Base-by-base conservation (phyloP, 2,888 invertebrate genomes). In the Scaptomyza caliginosa region DNA sequence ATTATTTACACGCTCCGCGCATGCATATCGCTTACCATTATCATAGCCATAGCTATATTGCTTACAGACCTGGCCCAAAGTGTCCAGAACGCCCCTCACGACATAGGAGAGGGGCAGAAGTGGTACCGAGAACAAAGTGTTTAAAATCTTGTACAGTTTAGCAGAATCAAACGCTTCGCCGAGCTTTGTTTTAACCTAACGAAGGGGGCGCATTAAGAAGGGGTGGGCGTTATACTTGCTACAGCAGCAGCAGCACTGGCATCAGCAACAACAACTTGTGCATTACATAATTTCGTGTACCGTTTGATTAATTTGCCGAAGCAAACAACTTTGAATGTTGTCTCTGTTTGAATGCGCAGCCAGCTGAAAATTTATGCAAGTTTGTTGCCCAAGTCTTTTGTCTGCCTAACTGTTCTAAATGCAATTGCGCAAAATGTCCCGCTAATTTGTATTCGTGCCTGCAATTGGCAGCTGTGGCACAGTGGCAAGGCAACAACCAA, bases 1-100 rank as follows among this genome's bases (percentile, higher is more conserved):
- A 82, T 82, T 82, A 77, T 83, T 82, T 82, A 83, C 81, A 82
- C 67, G 77, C 81, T 80, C 63, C 56, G 81, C 74, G 74, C 81
- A 74, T 78, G 81, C 83, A 82, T 83, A 82, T 82, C 81, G 77
- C 69, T 82, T 82, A 78, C 81, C 68, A 79, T 77, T 82, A 66
- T 74, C 62, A 62, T 46, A 13, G 60, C 34, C 36, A 49, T 30
- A 67, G 48, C 54, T 38, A 30, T 17, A 49, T 26, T 16, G 42
- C 45, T 34, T 32, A 19, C 45, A 64, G 60, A 73, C 73, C 65
- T 72, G 72, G 73, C 72, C 69, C 68, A 72, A 72, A 68, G 63
- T 72, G 71, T 63, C 63, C 67, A 67, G 54, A 67, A 45, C 48
- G 46, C 55, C 50, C 28, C 51, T 6, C 17, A 16, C 8, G 11